Base-by-base conservation (phyloP, 1,140 invertebrate genomes). In the Alviniconcha marisindica region DNA sequence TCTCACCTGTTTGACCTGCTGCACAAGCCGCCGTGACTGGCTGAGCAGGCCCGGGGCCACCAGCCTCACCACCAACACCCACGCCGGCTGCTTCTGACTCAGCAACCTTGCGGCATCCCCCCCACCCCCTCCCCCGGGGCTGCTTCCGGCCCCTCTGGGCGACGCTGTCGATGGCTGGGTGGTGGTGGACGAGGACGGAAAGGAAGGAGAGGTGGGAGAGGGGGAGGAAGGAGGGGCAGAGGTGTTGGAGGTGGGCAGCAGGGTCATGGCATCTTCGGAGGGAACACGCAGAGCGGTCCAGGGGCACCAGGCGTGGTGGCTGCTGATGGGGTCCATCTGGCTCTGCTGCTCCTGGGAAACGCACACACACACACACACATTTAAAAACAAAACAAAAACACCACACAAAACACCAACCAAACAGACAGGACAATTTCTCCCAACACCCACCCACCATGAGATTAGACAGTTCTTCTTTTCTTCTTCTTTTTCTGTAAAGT, bases 261-360 rank as follows among this genome's bases (percentile, higher is more conserved):
- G 56, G n/a, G 51, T 78, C 78, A 80, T 42, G 44, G 69, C 48
- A 42, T 82, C 54, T 18, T 82, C 71, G 15, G 71, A 56, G 40
- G 51, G 44, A 3, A 24, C 33, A 40, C 56, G 81, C n/a, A 85
- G 36, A 1, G 42, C 80, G 33, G 85, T 51, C 88, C 88, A 89
- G 24, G 88, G 86, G 81, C 88, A 89, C 87, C 87, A 89, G 36
- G 79, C 66, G 31, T 83, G 84, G 74, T 89, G 88, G 79, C 87
- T 85, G 24, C 36, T 69, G 38, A 88, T 71, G 1, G 87, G 88
- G 56, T 88, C 83, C 63, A 89, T 83, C 31, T 21, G 44, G 36
- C 83, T 71, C 48, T 87, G 87, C 10, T 56, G 73, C 40, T 74
- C 71, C 81, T 82, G 69, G 15, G 40, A 24, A 48, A 18, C 44